Percentiles rank a stretch among this genome's conserved stretches.
Evolutionary conservation across 2,113 vertebrate species (phyloP).

Genomic region (Abramis brama): DNA sequence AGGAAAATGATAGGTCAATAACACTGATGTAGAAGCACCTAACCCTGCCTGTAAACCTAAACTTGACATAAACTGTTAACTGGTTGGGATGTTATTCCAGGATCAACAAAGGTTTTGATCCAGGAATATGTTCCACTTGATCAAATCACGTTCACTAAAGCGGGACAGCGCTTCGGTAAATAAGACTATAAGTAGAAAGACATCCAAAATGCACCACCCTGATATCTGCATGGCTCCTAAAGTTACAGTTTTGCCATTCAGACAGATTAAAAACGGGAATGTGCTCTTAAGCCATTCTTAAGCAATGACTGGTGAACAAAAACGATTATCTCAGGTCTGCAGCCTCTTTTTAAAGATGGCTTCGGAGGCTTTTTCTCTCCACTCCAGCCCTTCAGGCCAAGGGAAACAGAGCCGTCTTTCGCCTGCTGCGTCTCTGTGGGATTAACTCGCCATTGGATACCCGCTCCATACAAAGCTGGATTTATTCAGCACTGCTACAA

Average conservation of each 20-base stretch:
- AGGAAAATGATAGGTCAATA: too few species aligned
- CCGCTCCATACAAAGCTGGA: conserved; percentile 46
- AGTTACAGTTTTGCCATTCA: neutral
- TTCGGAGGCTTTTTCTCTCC: conserved; percentile 33
- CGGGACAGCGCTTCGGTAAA: neutral
- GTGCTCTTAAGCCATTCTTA: conserved; percentile 42
- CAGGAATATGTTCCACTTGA: too few species aligned
- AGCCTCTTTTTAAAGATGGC: conserved; percentile 48
- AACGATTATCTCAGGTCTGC: conserved; percentile 55
- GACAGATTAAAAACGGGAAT: conserved; percentile 18
- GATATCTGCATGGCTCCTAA: neutral
- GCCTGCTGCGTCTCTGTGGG: conserved; percentile 54
- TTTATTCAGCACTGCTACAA: conserved; percentile 55
- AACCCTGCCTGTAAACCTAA: too few species aligned
- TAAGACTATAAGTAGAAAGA: neutral
- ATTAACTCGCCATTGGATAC: conserved; percentile 47
- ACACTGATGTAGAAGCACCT: too few species aligned
- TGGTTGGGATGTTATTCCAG: too few species aligned
- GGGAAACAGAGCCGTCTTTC: conserved; percentile 29
- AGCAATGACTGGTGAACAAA: conserved; percentile 64
- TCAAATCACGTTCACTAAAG: neutral
- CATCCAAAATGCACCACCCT: neutral
- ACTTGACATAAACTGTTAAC: too few species aligned
- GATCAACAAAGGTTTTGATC: too few species aligned
- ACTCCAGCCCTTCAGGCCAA: conserved; percentile 22